Conservation (phyloP, 2,888 invertebrate species). For the Petrolisthes manimaculis region DNA sequence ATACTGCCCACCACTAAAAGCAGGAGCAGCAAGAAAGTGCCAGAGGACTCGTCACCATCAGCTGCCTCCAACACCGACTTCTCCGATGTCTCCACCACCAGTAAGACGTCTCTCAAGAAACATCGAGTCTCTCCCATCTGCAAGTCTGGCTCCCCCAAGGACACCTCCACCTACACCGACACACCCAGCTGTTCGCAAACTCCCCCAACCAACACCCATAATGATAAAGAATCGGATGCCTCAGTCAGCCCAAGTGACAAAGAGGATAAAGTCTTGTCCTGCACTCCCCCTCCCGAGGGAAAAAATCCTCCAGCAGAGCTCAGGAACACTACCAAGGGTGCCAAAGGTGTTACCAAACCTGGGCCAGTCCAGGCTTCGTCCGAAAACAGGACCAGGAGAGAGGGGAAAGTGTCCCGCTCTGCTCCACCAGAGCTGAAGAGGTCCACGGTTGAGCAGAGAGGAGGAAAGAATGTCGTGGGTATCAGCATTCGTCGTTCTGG, state of each 20-base stretch:
- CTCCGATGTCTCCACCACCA: conserved; percentile 32
- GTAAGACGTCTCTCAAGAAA: conserved; percentile 54
- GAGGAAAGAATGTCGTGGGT: conserved; percentile 22
- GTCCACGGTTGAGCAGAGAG: conserved; percentile 12
- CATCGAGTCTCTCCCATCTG: conserved; percentile 45
- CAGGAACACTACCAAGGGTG: conserved; percentile 52
- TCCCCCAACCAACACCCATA: conserved; percentile 49
- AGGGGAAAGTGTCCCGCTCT: conserved; percentile 51
- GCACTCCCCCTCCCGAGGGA: conserved; percentile 47
- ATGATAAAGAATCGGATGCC: conserved; percentile 59
- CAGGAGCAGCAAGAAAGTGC: conserved; percentile 42
- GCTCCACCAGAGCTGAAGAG: conserved; percentile 60
- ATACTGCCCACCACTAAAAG: conserved; percentile 57
- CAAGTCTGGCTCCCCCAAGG: conserved; percentile 50
- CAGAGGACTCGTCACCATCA: conserved; percentile 38
- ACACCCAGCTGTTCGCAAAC: conserved; percentile 49
- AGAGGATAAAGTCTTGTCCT: conserved; percentile 56
- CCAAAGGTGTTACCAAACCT: conserved; percentile 60
- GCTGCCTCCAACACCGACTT: conserved; percentile 46
- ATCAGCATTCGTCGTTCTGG: conserved; percentile 30
- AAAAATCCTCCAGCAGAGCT: conserved; percentile 36
- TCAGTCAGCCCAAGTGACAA: conserved; percentile 45
- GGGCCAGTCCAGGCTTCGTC: conserved; percentile 44
- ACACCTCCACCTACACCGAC: conserved; percentile 54
- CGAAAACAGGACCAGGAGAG: conserved; percentile 45